Base-by-base conservation (phyloP, 2,888 invertebrate genomes). In the Cyrtodaria siliqua region DNA sequence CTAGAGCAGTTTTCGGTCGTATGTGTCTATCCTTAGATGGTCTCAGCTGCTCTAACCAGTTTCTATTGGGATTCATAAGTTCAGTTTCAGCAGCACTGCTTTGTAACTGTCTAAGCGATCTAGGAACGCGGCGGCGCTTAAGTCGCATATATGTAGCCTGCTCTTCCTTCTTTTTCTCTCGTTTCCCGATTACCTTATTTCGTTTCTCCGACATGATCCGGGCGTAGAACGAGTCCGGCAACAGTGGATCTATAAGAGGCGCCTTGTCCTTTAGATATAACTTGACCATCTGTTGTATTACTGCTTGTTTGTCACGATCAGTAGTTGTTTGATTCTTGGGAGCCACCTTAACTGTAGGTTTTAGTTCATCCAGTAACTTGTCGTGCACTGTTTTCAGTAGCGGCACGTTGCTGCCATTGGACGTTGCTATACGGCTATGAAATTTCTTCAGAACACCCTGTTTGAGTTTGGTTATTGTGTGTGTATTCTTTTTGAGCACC, bases 211-310 rank as follows among this genome's bases (percentile, higher is more conserved):
- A 81, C 60, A 80, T 83, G 8, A 83, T 79, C 49, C 86, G 66
- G 67, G 87, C 88, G 62, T 88, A 87, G 6, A 91, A 79, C 0
- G 89, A 73, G 60, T 89, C 89, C 4, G 89, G 89, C 9, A 90
- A 84, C 12, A 73, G 71, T 1, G 91, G 91, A 60, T 90, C 87
- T 24, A 91, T 87, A 29, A 91, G 67, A 2, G 90, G 90, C 3
- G 64, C 80, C 64, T 86, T 87, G 42, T 87, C 88, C 53, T 86
- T 73, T 3, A 89, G 67, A 66, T 87, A 91, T 62, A 91, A 69
- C 60, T 89, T 83, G 23, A 88, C 73, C 49, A 91, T 80, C 67
- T 86, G 85, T 23, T 74, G 52, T 56, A 86, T 57, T 53, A 84
- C 66, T 0, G 71, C 60, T 18, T 82, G 64, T 67, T 71, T 86